Percentiles rank a stretch among this genome's conserved stretches.
Evolutionary conservation across 2,888 invertebrate genomes (phyloP).

Genomic region (Leptinotarsa rubiginosa): DNA sequence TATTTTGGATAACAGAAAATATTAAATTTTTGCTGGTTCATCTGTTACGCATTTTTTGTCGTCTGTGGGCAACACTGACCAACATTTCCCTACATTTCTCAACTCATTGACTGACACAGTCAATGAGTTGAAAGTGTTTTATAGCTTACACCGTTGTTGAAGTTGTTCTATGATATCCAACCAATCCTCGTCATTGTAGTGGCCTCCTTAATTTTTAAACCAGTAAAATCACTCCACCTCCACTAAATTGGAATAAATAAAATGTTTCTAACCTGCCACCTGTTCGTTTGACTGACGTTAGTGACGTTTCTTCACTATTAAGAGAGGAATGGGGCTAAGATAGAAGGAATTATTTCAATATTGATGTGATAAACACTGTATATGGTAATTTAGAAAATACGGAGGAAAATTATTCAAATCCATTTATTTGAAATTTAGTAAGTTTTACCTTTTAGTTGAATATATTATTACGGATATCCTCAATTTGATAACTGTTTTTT

Average conservation of each 20-base stretch:
- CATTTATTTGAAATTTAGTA: background rate
- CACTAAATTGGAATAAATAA: background rate
- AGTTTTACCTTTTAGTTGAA: background rate
- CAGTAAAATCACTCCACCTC: slow-evolving; percentile 3
- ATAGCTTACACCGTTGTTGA: no score
- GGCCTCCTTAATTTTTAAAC: background rate
- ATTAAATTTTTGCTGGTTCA: no score
- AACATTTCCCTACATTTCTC: no score
- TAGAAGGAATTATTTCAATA: background rate
- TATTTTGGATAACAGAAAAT: no score
- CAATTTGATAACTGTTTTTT: slow-evolving; percentile 28
- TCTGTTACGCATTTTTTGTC: no score
- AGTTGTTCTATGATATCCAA: background rate
- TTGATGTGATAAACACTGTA: background rate
- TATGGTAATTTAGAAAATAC: background rate
- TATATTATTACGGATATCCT: slow-evolving; percentile 3
- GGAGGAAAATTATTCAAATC: background rate
- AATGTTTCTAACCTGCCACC: slow-evolving; percentile 7
- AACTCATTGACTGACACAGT: background rate
- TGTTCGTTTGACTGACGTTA: slow-evolving; percentile 4
- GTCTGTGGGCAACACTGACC: no score
- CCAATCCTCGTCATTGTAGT: background rate
- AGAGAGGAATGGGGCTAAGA: background rate
- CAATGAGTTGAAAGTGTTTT: background rate
- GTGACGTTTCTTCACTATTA: background rate